phyloP scores from a whole-genome alignment of 2,797 vertebrate genomes.

The Bryconaethiops microstoma region DNA sequence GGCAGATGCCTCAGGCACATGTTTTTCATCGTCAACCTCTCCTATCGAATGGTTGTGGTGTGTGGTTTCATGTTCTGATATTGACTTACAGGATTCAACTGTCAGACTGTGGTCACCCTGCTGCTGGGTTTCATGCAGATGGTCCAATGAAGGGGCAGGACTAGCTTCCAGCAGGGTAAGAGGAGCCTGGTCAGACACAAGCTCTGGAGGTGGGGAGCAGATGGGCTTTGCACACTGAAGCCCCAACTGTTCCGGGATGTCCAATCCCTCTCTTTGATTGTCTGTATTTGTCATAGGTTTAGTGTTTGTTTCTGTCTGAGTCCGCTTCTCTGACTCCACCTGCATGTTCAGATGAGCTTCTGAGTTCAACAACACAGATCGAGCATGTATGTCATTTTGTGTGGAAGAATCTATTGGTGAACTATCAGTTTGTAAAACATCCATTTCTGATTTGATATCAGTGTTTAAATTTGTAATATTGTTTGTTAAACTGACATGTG shows the following conservation, averaged over 20 bases:
- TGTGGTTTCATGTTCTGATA: slow-evolving; percentile 55
- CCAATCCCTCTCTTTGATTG: slow-evolving; percentile 60
- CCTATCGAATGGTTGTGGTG: slow-evolving; percentile 56
- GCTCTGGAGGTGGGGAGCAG: slow-evolving; percentile 54
- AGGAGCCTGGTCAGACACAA: slow-evolving; percentile 64
- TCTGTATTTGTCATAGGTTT: slow-evolving; percentile 39
- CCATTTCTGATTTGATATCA: slow-evolving; percentile 20
- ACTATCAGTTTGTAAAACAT: slow-evolving; percentile 32
- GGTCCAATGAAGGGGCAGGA: slow-evolving; percentile 59
- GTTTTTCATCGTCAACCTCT: slow-evolving; percentile 57
- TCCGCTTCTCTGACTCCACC: slow-evolving; percentile 21
- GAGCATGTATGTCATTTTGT: slow-evolving; percentile 35
- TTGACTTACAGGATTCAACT: slow-evolving; percentile 55
- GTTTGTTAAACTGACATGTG: slow-evolving; percentile 25
- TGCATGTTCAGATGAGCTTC: slow-evolving; percentile 11
- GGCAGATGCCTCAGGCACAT: slow-evolving; percentile 60
- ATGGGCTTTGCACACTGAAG: slow-evolving; percentile 58
- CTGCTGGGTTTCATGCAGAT: slow-evolving; percentile 58
- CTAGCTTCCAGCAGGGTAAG: slow-evolving; percentile 67
- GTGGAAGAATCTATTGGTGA: slow-evolving; percentile 32
- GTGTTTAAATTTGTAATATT: neutral
- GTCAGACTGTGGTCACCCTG: slow-evolving; percentile 60
- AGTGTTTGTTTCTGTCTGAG: slow-evolving; percentile 44
- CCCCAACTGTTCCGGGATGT: slow-evolving; percentile 71
- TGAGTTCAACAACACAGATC: slow-evolving; percentile 12